Conservation (phyloP, 2,888 invertebrate species). For the Epinotia ramella region DNA sequence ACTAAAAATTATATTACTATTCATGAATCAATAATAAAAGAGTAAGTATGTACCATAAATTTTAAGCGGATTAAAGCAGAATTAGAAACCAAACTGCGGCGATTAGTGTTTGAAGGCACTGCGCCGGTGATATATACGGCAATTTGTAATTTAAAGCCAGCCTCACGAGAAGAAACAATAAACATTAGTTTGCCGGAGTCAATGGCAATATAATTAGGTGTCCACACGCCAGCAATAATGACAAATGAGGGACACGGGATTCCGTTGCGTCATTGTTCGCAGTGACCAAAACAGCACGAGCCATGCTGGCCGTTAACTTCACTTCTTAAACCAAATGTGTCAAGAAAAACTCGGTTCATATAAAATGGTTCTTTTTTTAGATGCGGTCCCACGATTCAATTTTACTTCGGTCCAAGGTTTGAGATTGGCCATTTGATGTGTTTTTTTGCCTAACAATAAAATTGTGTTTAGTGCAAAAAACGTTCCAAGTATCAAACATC, state of each 20-base stretch:
- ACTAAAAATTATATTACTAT: not conserved
- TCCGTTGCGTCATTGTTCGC: slow-evolving; percentile 39
- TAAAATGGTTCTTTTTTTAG: slow-evolving; percentile 41
- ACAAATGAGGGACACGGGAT: slow-evolving; percentile 44
- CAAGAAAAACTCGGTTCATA: slow-evolving; percentile 22
- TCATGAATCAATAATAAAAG: not conserved
- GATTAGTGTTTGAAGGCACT: slow-evolving; percentile 12
- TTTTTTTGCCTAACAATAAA: slow-evolving; percentile 34
- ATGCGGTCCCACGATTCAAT: slow-evolving; percentile 49
- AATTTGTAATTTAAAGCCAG: slow-evolving; percentile 34
- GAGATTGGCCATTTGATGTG: slow-evolving; percentile 32
- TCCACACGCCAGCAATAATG: slow-evolving; percentile 43
- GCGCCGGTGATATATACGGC: slow-evolving; percentile 10
- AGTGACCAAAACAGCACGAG: slow-evolving; percentile 12
- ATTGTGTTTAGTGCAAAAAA: slow-evolving; percentile 11
- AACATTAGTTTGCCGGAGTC: slow-evolving; percentile 38
- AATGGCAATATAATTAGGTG: slow-evolving; percentile 45
- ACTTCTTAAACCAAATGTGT: slow-evolving; percentile 21
- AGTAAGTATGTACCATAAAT: not conserved
- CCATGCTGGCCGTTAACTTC: slow-evolving; percentile 21
- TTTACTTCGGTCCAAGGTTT: slow-evolving; percentile 48
- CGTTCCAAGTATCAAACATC: not conserved
- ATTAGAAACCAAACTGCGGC: slow-evolving; percentile 27
- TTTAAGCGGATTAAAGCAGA: not conserved
- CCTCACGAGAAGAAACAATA: slow-evolving; percentile 35